Evolutionary conservation across 2,888 invertebrate species (phyloP).

Genomic region (Halictus quadricinctus): DNA sequence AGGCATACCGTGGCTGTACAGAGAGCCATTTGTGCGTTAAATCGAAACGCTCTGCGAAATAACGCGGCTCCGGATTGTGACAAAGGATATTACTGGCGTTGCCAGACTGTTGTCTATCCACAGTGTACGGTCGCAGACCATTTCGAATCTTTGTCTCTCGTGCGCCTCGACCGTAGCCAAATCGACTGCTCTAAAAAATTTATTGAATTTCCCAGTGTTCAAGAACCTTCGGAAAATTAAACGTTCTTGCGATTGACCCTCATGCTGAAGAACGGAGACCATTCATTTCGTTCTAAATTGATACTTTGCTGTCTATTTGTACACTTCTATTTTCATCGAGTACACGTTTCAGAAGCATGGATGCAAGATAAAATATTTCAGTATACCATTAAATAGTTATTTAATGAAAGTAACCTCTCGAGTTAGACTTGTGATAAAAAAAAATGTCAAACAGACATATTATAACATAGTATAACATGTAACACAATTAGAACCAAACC

Average conservation of each 20-base stretch:
- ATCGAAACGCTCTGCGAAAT: conserved; percentile 71
- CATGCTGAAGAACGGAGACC: not conserved
- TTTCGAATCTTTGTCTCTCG: conserved; percentile 41
- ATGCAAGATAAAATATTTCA: not conserved
- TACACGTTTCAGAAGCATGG: not conserved
- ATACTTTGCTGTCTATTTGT: not conserved
- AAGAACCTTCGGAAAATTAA: not conserved
- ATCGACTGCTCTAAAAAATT: conserved; percentile 15
- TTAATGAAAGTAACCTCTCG: too few relatives aligned
- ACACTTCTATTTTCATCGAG: not conserved
- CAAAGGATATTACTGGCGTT: conserved; percentile 70
- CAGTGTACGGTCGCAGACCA: conserved; percentile 34
- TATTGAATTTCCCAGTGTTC: not conserved
- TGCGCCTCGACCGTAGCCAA: conserved; percentile 3
- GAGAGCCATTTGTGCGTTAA: conserved; percentile 72
- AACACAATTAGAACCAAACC: too few relatives aligned
- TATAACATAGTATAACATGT: too few relatives aligned
- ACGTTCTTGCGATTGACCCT: not conserved
- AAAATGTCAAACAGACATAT: too few relatives aligned
- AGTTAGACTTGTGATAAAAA: too few relatives aligned
- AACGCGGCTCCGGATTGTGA: conserved; percentile 65
- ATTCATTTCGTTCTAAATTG: not conserved
- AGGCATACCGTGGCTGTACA: conserved; percentile 63
- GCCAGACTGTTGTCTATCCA: conserved; percentile 45
- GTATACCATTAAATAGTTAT: too few relatives aligned